Conservation (phyloP, 2,888 invertebrate genomes). For the Aleiodes leptofemur region DNA sequence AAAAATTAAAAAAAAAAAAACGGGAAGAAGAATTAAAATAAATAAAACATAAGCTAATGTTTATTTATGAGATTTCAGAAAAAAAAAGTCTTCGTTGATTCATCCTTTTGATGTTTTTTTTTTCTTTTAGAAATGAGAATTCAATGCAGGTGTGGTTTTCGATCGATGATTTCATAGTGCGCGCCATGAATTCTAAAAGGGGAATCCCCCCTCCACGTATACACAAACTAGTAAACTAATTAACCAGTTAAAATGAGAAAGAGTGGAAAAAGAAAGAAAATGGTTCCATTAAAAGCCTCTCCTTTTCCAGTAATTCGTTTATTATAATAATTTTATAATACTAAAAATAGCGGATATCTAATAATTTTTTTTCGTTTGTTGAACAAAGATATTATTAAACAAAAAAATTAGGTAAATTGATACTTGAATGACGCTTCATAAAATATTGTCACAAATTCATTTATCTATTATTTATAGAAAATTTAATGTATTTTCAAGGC, state of each 20-base stretch:
- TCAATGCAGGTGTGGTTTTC: background rate
- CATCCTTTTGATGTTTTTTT: background rate
- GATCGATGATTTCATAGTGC: conserved; percentile 11
- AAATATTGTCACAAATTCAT: too few species aligned
- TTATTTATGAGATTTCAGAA: conserved; percentile 6
- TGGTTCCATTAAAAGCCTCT: background rate
- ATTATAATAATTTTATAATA: background rate
- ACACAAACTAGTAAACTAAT: background rate
- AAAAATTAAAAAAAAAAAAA: too few species aligned
- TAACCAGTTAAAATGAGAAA: background rate
- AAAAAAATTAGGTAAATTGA: too few species aligned
- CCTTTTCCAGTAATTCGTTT: conserved; percentile 3
- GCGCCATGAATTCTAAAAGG: background rate
- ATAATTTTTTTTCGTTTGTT: too few species aligned
- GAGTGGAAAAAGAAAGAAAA: too few species aligned
- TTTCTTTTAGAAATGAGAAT: background rate
- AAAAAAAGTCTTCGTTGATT: background rate
- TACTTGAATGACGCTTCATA: too few species aligned
- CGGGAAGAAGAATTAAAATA: too few species aligned
- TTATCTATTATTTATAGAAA: too few species aligned
- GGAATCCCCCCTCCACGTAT: background rate
- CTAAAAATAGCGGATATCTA: too few species aligned
- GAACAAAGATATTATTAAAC: too few species aligned
- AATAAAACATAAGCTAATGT: background rate
- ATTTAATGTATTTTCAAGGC: too few species aligned